Percentiles rank a stretch among this genome's conserved stretches.
phyloP scores from a whole-genome alignment of 2,888 invertebrate species.

The Leucoma salicis region DNA sequence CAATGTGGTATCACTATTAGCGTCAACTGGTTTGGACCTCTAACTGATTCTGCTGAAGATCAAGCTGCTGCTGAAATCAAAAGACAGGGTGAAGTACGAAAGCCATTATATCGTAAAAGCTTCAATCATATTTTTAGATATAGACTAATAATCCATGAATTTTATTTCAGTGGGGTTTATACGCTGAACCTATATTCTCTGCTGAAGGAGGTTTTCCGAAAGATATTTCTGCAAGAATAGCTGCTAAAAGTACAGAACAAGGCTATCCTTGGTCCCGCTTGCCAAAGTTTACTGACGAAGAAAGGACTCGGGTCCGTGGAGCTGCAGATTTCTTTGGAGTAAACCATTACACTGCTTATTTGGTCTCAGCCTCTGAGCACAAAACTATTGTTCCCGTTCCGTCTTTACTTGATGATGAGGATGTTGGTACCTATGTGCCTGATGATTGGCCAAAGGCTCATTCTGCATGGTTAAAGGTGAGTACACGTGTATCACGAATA shows the following conservation, averaged over 20 bases:
- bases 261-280: conserved; percentile 62
- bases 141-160: neutral
- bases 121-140: neutral
- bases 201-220: conserved; percentile 78
- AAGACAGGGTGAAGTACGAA: conserved; percentile 28
- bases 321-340: conserved; percentile 73
- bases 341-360: conserved; percentile 84
- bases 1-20: conserved; percentile 44
- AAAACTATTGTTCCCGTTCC: conserved; percentile 34
- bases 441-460: conserved; percentile 47
- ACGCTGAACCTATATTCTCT: conserved; percentile 72
- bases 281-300: conserved; percentile 62
- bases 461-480: conserved; percentile 53
- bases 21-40: conserved; percentile 44
- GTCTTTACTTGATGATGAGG: conserved; percentile 44
- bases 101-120: neutral
- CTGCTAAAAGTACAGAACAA: conserved; percentile 62
- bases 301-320: conserved; percentile 50
- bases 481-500: too few relatives aligned
- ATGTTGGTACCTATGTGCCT: conserved; percentile 27
- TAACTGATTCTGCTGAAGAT: conserved; percentile 53
- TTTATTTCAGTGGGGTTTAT: conserved; percentile 1
- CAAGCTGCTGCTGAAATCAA: conserved; percentile 48
- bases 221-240: conserved; percentile 66
- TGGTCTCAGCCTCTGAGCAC: conserved; percentile 42